Percentiles rank a stretch among this genome's conserved stretches.
These are phyloP conservation scores for Hemicentrotus pulcherrimus DNA, from an alignment of 35 echinoderm and acorn worm species.

Conservation along the genomic window DNA sequence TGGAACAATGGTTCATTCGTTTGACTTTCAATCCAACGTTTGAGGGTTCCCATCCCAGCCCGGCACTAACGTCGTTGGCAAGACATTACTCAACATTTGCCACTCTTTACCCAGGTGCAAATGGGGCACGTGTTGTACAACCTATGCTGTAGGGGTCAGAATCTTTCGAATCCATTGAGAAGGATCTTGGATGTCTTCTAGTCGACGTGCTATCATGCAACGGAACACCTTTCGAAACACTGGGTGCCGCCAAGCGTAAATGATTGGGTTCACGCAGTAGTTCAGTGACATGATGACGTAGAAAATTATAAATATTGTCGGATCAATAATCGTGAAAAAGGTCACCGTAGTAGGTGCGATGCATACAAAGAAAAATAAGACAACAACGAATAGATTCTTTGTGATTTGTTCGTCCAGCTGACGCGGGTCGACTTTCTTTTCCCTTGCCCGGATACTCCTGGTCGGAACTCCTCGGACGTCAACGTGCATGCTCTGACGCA, in stretches of 20 bases:
- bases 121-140: no score
- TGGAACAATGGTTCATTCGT: no score
- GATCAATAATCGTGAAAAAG: not conserved
- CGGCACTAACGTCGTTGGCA: no score
- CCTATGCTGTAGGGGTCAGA: not conserved
- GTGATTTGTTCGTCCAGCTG: not conserved
- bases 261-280: conserved; percentile 27
- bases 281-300: not conserved
- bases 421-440: no score
- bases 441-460: not conserved
- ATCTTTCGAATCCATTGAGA: conserved; percentile 6
- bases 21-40: no score
- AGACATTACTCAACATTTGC: no score
- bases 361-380: conserved; percentile 12
- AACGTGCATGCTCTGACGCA: not conserved
- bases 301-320: not conserved
- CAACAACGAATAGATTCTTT: not conserved
- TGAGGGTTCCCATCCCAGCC: no score
- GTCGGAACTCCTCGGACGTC: no score
- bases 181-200: not conserved
- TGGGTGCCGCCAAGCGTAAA: conserved; percentile 19
- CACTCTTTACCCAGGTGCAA: no score
- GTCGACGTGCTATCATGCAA: not conserved
- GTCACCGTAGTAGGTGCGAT: not conserved
- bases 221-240: conserved; percentile 42